A percentile compares a stretch with the other conserved stretches of the same genome.
phyloP scores from a whole-genome alignment of 2,113 vertebrate species.

The Himantopus leucocephalus region DNA sequence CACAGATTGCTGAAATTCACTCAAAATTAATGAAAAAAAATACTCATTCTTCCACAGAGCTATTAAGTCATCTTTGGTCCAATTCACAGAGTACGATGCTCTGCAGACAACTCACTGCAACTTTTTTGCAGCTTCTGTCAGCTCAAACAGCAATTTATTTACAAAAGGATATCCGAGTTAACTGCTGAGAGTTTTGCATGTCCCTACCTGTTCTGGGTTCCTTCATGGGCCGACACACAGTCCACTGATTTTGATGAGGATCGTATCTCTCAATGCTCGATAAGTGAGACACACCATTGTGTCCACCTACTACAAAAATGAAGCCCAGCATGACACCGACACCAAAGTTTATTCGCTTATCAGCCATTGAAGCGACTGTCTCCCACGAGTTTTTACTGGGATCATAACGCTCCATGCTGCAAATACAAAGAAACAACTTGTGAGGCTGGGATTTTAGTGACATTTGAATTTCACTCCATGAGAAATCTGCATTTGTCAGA shows the following conservation, averaged over 20 bases:
- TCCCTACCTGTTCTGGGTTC: conserved; percentile 93
- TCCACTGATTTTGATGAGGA: conserved; percentile 98
- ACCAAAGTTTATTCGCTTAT: conserved; percentile 97
- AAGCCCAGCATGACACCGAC: conserved; percentile 97
- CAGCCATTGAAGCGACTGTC: conserved; percentile 94
- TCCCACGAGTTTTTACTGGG: conserved; percentile 96
- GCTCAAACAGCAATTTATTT: accelerated
- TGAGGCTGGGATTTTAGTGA: accelerated
- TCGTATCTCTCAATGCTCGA: conserved; percentile 98
- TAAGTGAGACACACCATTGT: conserved; percentile 96
- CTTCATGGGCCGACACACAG: conserved; percentile 93
- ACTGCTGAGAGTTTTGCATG: accelerated
- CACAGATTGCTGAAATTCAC: neutral
- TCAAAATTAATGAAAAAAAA: neutral
- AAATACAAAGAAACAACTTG: neutral
- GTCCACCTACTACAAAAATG: conserved; percentile 96
- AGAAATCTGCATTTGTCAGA: neutral
- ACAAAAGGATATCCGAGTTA: accelerated
- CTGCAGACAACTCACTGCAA: neutral
- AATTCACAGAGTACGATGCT: accelerated
- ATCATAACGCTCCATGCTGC: conserved; percentile 95
- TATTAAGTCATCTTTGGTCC: neutral
- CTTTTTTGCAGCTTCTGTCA: accelerated
- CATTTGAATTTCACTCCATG: neutral
- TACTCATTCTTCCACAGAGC: neutral